phyloP scores from a whole-genome alignment of 2,113 vertebrate species.

The Nothoprocta perdicaria region DNA sequence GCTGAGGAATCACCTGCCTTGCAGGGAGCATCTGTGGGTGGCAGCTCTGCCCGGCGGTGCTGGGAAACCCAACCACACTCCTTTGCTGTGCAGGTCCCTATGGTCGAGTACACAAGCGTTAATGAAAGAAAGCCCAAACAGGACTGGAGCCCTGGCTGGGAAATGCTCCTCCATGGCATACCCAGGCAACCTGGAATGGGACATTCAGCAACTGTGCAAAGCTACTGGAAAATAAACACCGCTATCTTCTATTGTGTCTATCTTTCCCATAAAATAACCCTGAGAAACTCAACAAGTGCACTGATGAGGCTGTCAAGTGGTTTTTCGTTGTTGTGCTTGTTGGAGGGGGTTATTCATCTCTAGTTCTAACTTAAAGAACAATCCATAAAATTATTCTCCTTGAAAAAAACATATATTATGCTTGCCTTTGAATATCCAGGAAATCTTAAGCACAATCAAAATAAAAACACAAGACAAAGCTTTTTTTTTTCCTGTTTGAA shows the following conservation, averaged over 20 bases:
- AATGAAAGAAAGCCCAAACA: conserved; percentile 48
- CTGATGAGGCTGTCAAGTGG: not conserved
- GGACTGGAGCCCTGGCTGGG: conserved; percentile 72
- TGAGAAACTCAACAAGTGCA: conserved; percentile 37
- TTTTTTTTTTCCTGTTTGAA: not conserved
- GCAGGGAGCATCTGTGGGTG: conserved; percentile 26
- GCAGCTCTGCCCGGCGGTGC: not conserved
- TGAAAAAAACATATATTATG: not conserved
- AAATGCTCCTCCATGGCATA: conserved; percentile 49
- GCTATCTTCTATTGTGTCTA: conserved; percentile 56
- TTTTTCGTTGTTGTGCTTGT: not conserved
- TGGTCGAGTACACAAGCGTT: conserved; percentile 25
- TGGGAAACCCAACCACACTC: not conserved
- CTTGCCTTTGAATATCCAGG: not conserved
- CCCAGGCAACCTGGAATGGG: conserved; percentile 68
- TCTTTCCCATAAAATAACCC: conserved; percentile 25
- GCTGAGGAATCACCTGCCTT: conserved; percentile 21
- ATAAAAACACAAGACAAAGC: not conserved
- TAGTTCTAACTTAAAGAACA: not conserved
- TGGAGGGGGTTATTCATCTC: not conserved
- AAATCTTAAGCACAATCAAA: not conserved
- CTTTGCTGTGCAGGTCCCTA: conserved; percentile 19
- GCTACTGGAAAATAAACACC: conserved; percentile 48
- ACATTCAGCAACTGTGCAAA: conserved; percentile 23
- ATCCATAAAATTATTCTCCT: not conserved